phyloP scores from a whole-genome alignment of 2,797 vertebrate genomes.

The Bovichtus diacanthus region DNA sequence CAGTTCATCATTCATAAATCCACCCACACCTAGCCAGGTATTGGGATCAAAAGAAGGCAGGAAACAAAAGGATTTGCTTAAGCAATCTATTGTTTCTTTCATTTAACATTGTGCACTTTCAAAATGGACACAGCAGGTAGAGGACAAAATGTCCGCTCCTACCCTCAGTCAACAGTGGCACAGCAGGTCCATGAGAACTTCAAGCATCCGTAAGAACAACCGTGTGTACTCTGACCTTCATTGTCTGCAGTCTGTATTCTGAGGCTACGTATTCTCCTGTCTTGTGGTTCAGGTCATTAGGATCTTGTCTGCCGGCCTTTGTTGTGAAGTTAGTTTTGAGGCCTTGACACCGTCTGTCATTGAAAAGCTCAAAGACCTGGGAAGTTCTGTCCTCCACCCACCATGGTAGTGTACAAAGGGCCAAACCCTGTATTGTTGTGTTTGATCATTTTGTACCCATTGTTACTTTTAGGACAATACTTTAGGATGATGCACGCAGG shows the following conservation, averaged over 20 bases:
- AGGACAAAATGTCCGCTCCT: constrained; percentile 25
- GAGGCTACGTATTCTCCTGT: constrained; percentile 34
- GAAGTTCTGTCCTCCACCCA: constrained; percentile 33
- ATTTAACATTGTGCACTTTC: constrained; percentile 15
- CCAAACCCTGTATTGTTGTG: constrained; percentile 56
- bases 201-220: constrained; percentile 38
- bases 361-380: constrained; percentile 51
- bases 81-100: neutral
- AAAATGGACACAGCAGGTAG: neutral
- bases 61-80: constrained; percentile 28
- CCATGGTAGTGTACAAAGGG: constrained; percentile 30
- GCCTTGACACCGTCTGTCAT: constrained; percentile 19
- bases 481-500: constrained; percentile 10
- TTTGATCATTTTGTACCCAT: constrained; percentile 50
- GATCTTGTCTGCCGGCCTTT: constrained; percentile 44
- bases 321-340: constrained; percentile 46
- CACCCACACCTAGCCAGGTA: constrained; percentile 24
- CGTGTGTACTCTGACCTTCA: constrained; percentile 24
- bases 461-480: constrained; percentile 14
- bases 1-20: constrained; percentile 37
- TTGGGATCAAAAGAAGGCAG: constrained; percentile 48
- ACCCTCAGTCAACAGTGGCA: constrained; percentile 31
- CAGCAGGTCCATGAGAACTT: constrained; percentile 47
- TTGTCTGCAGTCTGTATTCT: constrained; percentile 51
- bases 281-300: constrained; percentile 58